Base-by-base conservation (phyloP, 2,888 invertebrate genomes). In the Nineta flava region DNA sequence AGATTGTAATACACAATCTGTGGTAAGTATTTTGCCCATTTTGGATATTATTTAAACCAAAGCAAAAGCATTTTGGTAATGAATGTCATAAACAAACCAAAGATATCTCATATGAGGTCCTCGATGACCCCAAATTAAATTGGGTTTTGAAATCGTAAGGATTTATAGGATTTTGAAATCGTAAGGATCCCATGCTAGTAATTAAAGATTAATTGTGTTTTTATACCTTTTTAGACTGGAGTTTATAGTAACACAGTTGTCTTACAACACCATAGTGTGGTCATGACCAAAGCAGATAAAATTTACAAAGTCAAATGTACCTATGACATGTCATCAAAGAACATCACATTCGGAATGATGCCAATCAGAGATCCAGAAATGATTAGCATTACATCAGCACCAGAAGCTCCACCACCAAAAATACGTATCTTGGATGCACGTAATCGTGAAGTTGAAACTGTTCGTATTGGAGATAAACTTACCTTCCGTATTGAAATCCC, bases 321-420 rank as follows among this genome's bases (percentile, higher is more conserved):
- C 6, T 93, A 93, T 68, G 93, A 93, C 66, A 93, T 93, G 86
- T 88, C 91, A 56, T 91, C 93, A 16, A 90, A 91, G 75, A 93
- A 93, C 68, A 91, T 93, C 59, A 92, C 93, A 34, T 93, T 93
- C 72, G 93, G 93, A 72, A 92, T 93, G 92, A 91, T 92, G 84
- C 93, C 93, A 55, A 91, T 93, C 70, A 83, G 87, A 65, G 93
- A 93, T 70, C 92, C 92, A 52, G 93, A 93, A 69, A 93, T 91
- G 85, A 92, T 93, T 62, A 91, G 91, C 63, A 92, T 93, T 65
- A 93, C 92, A 26, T 91, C 92, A 34, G 91, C 93, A 15, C 93
- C 93, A 1, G 92, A 92, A 70, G 93, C 93, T 19, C 93, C 93
- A 44, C 87, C 93, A 56, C 93, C 93, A 62, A 85, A 90, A 62